phyloP scores from a whole-genome alignment of 1,140 invertebrate genomes.

The Wasmannia auropunctata region DNA sequence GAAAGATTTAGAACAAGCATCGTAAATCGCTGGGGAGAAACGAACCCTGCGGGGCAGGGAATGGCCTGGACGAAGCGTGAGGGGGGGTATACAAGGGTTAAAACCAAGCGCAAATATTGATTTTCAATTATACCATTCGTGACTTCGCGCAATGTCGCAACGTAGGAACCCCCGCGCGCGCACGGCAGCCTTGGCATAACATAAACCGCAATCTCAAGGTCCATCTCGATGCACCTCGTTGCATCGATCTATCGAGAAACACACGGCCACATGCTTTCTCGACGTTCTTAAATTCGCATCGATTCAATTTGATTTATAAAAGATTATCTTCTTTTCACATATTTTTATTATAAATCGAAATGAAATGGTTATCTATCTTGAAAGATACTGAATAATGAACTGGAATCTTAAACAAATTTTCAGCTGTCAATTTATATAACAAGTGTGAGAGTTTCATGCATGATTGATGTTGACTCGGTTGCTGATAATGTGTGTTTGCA shows the following conservation, averaged over 20 bases:
- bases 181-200: constrained; percentile 72
- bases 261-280: background rate
- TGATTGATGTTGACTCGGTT: background rate
- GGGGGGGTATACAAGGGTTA: constrained; percentile 63
- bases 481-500: background rate
- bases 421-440: background rate
- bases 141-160: constrained; percentile 81
- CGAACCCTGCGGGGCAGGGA: background rate
- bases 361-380: no score
- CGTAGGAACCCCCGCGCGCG: constrained; percentile 20
- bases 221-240: constrained; percentile 66
- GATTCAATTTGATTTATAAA: background rate
- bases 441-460: background rate
- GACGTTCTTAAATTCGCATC: background rate
- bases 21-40: background rate
- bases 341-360: background rate
- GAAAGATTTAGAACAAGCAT: constrained; percentile 64
- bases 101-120: constrained; percentile 82
- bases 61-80: background rate
- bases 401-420: background rate
- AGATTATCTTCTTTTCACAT: background rate
- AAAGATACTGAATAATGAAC: no score
- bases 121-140: constrained; percentile 82
- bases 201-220: constrained; percentile 74
- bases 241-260: constrained; percentile 55